phyloP scores from a whole-genome alignment of 92 coral and sea anemone genomes.

The Zoanthus solanderi region DNA sequence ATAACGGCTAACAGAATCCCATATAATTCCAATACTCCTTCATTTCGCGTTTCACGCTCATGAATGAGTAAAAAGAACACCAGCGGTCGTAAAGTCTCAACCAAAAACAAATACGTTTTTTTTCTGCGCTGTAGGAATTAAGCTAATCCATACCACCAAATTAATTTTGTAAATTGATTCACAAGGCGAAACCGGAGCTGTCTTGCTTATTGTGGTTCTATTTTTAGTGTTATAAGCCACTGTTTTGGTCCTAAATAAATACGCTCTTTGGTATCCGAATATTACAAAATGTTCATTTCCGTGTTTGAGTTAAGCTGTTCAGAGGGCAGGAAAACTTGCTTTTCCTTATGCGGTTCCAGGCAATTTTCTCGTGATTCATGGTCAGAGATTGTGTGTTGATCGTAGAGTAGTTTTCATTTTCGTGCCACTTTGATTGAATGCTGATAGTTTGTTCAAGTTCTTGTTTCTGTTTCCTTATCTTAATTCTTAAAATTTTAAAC shows the following conservation, averaged over 20 bases:
- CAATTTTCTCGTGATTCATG: background rate
- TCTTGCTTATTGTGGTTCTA: too few species aligned
- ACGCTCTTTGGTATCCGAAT: background rate
- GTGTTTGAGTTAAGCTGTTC: background rate
- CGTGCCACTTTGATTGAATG: background rate
- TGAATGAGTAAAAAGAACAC: background rate
- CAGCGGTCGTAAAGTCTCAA: background rate
- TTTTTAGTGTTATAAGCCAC: too few species aligned
- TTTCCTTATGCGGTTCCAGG: slow-evolving; percentile 12
- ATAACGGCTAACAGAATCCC: too few species aligned
- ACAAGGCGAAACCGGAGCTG: too few species aligned
- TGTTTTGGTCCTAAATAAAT: background rate
- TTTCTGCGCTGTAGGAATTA: too few species aligned
- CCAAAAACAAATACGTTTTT: background rate
- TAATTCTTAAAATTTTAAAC: background rate
- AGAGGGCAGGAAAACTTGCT: background rate
- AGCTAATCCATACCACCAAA: too few species aligned
- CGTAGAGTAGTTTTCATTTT: slow-evolving; percentile 1
- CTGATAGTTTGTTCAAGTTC: background rate
- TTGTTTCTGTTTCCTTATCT: background rate
- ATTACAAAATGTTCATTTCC: background rate
- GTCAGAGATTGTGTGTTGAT: background rate
- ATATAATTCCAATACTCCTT: too few species aligned
- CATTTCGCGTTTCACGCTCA: too few species aligned
- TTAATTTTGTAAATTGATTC: too few species aligned